Percentiles rank a stretch among this genome's conserved stretches.
Conservation (phyloP, 2,113 vertebrate species). For the Eleginops maclovinus region DNA sequence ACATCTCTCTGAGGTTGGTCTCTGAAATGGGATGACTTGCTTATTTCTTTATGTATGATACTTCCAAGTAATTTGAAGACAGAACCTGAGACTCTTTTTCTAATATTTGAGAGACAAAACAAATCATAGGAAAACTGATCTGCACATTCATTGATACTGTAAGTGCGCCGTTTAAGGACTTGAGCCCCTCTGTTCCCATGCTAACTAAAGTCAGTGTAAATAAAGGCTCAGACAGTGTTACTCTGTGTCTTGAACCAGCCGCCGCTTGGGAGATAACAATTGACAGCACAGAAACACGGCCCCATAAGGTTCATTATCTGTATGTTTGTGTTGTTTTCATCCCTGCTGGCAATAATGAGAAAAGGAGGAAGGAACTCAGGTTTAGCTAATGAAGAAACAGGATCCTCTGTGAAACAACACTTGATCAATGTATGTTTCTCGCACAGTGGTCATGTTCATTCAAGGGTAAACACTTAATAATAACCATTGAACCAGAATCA, state of each 20-base stretch:
- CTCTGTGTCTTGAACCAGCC: slow-evolving; percentile 64
- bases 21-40: not conserved
- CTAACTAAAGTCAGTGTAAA: slow-evolving; percentile 58
- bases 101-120: not conserved
- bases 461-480: slow-evolving; percentile 31
- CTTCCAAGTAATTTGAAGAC: not conserved
- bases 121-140: not conserved
- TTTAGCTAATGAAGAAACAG: slow-evolving; percentile 58
- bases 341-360: slow-evolving; percentile 37
- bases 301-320: slow-evolving; percentile 62
- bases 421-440: slow-evolving; percentile 43
- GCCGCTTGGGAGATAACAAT: slow-evolving; percentile 57
- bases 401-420: slow-evolving; percentile 30
- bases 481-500: slow-evolving; percentile 17
- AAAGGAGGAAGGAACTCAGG: slow-evolving; percentile 13
- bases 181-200: slow-evolving; percentile 14
- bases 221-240: slow-evolving; percentile 55
- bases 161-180: not conserved
- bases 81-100: not conserved
- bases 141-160: not conserved
- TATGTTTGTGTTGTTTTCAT: slow-evolving; percentile 42
- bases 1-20: not conserved
- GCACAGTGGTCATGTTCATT: slow-evolving; percentile 14
- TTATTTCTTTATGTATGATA: not conserved
- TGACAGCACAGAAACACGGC: slow-evolving; percentile 46